phyloP scores from a whole-genome alignment of 35 echinoderm and acorn worm species.

The Apostichopus californicus region DNA sequence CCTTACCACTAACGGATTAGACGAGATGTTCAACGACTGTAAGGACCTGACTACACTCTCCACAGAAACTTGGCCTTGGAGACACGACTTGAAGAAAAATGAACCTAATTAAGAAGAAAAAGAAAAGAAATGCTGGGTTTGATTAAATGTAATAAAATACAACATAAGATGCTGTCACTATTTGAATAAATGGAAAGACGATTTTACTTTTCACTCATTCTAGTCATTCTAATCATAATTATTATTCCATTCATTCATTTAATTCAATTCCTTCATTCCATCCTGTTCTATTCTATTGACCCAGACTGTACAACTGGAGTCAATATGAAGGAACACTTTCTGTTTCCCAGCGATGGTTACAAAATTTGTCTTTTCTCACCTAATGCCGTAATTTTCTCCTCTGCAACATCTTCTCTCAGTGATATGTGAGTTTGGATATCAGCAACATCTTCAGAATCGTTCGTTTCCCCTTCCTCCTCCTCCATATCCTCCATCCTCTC shows the following conservation, averaged over 20 bases:
- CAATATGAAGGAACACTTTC: too few species aligned
- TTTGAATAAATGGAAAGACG: too few species aligned
- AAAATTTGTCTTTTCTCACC: constrained; percentile 42
- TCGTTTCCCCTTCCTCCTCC: constrained; percentile 6
- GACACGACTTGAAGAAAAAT: constrained; percentile 65
- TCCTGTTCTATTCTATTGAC: too few species aligned
- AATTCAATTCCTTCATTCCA: too few species aligned
- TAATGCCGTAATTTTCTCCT: constrained; percentile 72
- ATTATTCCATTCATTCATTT: too few species aligned
- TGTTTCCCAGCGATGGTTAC: too few species aligned
- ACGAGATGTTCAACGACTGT: constrained; percentile 40
- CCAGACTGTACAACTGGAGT: too few species aligned
- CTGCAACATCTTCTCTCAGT: constrained; percentile 67
- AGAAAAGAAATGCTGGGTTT: too few species aligned
- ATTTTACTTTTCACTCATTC: too few species aligned
- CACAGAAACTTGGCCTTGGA: constrained; percentile 53
- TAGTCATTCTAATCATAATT: too few species aligned
- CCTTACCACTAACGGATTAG: constrained; percentile 61
- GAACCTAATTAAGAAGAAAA: constrained; percentile 30
- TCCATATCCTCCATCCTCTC: constrained; percentile 42
- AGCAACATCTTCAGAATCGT: constrained; percentile 32
- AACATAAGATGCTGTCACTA: too few species aligned
- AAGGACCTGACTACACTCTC: constrained; percentile 8
- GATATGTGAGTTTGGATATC: constrained; percentile 61
- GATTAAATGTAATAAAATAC: too few species aligned